Conservation (phyloP, 1,140 invertebrate genomes). For the Metaphire vulgaris region DNA sequence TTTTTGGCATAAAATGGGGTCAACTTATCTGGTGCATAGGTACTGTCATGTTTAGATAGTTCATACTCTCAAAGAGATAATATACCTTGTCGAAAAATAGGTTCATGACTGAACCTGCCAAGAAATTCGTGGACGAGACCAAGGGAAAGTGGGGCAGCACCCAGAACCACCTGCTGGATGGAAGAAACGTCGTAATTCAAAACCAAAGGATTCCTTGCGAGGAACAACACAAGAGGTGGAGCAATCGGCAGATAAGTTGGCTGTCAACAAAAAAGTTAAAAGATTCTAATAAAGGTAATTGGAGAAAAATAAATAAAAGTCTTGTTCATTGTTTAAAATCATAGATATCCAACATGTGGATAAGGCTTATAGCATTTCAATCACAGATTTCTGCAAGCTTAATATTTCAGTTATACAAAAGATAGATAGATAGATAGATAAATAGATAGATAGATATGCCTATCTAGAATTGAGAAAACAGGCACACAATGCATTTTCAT, state of each 20-base stretch:
- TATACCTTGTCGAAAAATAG: slow-evolving; percentile 6
- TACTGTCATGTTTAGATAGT: background rate
- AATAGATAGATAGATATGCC: background rate
- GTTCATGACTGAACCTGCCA: background rate
- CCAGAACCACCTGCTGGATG: slow-evolving; percentile 58
- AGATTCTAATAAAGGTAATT: background rate
- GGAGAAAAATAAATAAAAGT: background rate
- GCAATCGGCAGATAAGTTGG: slow-evolving; percentile 35
- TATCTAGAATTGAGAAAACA: background rate
- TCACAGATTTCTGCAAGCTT: background rate
- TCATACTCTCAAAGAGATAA: background rate
- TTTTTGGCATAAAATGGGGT: background rate
- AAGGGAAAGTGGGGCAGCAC: slow-evolving; percentile 65
- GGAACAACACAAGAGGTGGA: slow-evolving; percentile 48
- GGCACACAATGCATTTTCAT: background rate
- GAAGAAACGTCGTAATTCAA: slow-evolving; percentile 52
- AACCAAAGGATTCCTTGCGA: slow-evolving; percentile 47
- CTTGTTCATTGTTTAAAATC: background rate
- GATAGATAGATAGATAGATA: background rate
- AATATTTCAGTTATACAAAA: background rate
- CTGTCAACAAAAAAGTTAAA: background rate
- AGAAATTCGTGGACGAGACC: slow-evolving; percentile 51
- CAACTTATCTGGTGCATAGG: background rate
- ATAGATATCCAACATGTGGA: background rate
- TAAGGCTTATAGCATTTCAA: background rate